A percentile compares a stretch with the other conserved stretches of the same genome.
These are phyloP conservation scores for Caenorhabditis zanzibari DNA, from an alignment of 2,888 invertebrate genomes.

Conservation along the genomic window DNA sequence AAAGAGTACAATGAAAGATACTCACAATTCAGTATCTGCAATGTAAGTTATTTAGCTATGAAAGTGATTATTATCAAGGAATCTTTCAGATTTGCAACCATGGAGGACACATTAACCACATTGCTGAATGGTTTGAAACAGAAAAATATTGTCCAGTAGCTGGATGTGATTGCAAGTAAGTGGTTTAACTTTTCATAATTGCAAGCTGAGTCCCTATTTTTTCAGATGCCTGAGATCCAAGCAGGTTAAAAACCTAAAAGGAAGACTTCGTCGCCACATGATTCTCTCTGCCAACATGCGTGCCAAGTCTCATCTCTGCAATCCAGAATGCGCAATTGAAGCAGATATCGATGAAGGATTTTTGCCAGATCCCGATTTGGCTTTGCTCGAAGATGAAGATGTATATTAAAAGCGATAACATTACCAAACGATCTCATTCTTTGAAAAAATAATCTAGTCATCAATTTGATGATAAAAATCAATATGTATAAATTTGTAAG, in stretches of 20 bases:
- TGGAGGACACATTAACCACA: constrained; percentile 58
- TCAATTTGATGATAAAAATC: background rate
- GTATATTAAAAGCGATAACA: background rate
- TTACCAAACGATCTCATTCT: constrained; percentile 1
- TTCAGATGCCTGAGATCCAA: constrained; percentile 27
- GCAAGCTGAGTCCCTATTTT: background rate
- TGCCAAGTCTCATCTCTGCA: constrained; percentile 59
- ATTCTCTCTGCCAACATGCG: constrained; percentile 61
- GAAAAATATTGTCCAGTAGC: constrained; percentile 53
- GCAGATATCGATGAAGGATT: constrained; percentile 52
- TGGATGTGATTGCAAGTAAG: constrained; percentile 55
- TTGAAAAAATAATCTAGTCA: background rate
- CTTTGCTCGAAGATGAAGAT: background rate
- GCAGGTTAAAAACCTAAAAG: constrained; percentile 38
- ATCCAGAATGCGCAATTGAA: constrained; percentile 56
- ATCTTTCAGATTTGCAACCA: constrained; percentile 58
- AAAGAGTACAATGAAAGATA: constrained; percentile 33
- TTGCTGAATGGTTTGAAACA: constrained; percentile 49
- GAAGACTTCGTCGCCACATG: constrained; percentile 41
- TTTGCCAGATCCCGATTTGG: constrained; percentile 48
- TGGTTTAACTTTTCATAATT: background rate
- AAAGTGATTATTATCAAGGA: background rate
- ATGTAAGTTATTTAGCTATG: constrained; percentile 34
- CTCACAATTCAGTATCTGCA: constrained; percentile 48
- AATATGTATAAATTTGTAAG: too few species aligned